Base-by-base conservation (phyloP, 1,140 invertebrate species). In the Phortica variegata region DNA sequence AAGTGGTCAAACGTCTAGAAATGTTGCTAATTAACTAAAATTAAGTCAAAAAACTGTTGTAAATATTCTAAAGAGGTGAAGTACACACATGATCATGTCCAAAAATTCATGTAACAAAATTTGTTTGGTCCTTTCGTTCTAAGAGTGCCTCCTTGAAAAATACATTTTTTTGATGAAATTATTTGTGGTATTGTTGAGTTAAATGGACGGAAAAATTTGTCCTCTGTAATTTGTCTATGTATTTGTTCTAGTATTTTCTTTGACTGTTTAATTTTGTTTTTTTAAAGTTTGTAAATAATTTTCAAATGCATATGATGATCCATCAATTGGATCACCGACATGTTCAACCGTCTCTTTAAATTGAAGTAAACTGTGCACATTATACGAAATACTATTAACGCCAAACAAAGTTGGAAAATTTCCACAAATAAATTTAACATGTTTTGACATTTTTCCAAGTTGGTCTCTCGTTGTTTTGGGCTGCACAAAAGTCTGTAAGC, bases 261-360 rank as follows among this genome's bases (percentile, higher is more conserved):
- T 15, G 49, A 34, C 15, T 50, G 43, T 33, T 23, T 39, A 7
- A 49, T 20, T 26, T 49, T n/a, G 33, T n/a, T 32, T 49, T 49
- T 50, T 44, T 12, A 50, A 32, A 9, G 7, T 39, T 32, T 50
- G 49, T 6, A 50, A 36, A 39, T 50, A 45, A 32, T 45, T 44
- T 48, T 48, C 46, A 48, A 48, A 48, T n/a, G 26, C 17, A 33
- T 41, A 48, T 5, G n/a, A 40, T 4, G 49, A 50, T 6, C 10
- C 10, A n/a, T 36, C 18, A 3, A 16, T n/a, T 38, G 32, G 10
- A 9, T 13, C 26, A 4, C 41, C 42, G 10, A 44, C 19, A 6
- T 32, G 37, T n/a, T 42, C 18, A 5, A 48, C 23, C n/a, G 15
- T 41, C 33, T 41, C 26, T 21, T 40, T 40, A 3, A 48, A 6